Base-by-base conservation (phyloP, 1,140 invertebrate species). In the Drosophila takahashii region DNA sequence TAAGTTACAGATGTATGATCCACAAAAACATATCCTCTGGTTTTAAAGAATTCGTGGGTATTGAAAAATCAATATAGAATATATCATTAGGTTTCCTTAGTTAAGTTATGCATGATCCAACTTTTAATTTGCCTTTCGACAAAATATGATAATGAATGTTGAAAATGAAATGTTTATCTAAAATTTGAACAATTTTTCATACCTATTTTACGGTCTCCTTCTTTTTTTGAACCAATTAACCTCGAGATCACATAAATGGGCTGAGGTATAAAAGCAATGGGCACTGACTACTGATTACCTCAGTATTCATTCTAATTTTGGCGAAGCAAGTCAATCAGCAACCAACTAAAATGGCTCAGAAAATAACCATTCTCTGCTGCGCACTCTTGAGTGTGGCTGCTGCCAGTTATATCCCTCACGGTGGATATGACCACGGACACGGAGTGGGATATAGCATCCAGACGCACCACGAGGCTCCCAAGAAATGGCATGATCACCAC, bases 151-250 rank as follows among this genome's bases (percentile, higher is more conserved):
- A 70, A 27, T 64, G 58, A 74, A 83, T 65, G 60, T 73, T 67
- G 73, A 81, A 81, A 73, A 66, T 71, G 76, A 79, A 84, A 84
- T 84, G 83, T 84, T 79, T 70, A 75, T 70, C 65, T 79, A 84
- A 84, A 62, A 83, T 83, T 75, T 57, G 8, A 79, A 57, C 65
- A 32, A 83, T 83, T 83, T 77, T 61, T 78, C 27, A 11, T 37
- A 15, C 41, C 41, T 15, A 34, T 51, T 48, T 58, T 47, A 64
- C 51, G 26, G 62, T 37, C 69, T 72, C 66, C 71, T 51, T 71
- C 66, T 72, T 83, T 83, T 83, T 77, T 83, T 75, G 70, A 79
- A 80, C 80, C 80, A 76, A 83, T 83, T 83, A 83, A 73, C 80
- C 80, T 79, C 76, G 60, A 76, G 71, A 75, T 67, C 53, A 52